phyloP scores from a whole-genome alignment of 2,113 vertebrate genomes.

The Pluvianellus socialis region DNA sequence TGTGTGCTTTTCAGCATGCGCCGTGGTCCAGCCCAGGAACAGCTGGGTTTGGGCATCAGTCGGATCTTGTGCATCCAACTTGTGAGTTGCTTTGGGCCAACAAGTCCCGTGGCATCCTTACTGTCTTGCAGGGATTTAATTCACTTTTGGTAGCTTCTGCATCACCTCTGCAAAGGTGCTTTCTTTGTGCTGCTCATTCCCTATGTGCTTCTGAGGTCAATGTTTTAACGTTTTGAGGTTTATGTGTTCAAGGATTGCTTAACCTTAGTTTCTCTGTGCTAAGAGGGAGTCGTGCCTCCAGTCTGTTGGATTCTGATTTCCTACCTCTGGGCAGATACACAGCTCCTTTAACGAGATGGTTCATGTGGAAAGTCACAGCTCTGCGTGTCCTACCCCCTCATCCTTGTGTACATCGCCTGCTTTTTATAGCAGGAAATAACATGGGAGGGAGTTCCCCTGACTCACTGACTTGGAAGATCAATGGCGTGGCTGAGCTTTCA shows the following conservation, averaged over 20 bases:
- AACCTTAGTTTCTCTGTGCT: neutral
- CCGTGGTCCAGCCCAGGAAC: neutral
- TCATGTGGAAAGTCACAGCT: neutral
- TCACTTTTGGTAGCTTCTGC: neutral
- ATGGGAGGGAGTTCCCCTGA: slow-evolving; percentile 3
- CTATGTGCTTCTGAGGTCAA: neutral
- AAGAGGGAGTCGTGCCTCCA: neutral
- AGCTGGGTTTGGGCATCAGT: neutral
- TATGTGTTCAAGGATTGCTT: neutral
- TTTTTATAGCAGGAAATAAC: neutral
- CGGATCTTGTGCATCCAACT: neutral
- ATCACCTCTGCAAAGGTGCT: neutral
- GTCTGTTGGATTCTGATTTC: neutral
- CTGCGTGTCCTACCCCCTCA: fast-evolving
- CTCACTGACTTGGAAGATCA: neutral
- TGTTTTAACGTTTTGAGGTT: neutral
- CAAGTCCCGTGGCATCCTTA: neutral
- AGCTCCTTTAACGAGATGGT: neutral
- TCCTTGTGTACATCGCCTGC: neutral
- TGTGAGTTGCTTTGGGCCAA: neutral
- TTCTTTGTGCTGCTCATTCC: neutral
- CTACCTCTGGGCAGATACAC: neutral
- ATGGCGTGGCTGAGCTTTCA: neutral
- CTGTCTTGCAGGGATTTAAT: neutral
- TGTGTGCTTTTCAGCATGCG: neutral